These are phyloP conservation scores for Schizothorax lantsangensis DNA, from an alignment of 2,797 vertebrate species.

Conservation along the genomic window DNA sequence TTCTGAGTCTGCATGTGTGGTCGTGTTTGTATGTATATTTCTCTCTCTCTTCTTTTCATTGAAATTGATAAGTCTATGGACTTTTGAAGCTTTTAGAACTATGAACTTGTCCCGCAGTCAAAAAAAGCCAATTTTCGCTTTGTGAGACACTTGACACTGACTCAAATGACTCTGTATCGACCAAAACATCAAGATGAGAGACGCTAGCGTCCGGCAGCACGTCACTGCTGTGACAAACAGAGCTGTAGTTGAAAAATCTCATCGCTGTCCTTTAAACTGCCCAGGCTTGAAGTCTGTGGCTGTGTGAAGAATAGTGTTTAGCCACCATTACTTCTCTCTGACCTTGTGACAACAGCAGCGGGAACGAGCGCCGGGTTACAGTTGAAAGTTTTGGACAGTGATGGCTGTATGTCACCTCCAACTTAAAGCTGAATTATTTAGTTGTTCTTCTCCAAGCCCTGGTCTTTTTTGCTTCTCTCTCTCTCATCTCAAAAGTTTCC, in stretches of 20 bases:
- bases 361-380: slow-evolving; percentile 34
- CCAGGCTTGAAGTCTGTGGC: slow-evolving; percentile 35
- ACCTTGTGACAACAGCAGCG: slow-evolving; percentile 49
- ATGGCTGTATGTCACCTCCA: slow-evolving; percentile 41
- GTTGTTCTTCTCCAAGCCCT: neutral
- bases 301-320: slow-evolving; percentile 48
- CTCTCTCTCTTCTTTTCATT: slow-evolving; percentile 6
- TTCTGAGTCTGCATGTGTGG: slow-evolving; percentile 10
- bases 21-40: neutral
- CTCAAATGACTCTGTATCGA: slow-evolving; percentile 38
- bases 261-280: slow-evolving; percentile 33
- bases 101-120: neutral
- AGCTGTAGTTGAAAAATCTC: slow-evolving; percentile 39
- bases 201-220: slow-evolving; percentile 26
- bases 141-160: slow-evolving; percentile 29
- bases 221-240: slow-evolving; percentile 38
- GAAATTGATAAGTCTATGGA: neutral
- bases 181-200: slow-evolving; percentile 44
- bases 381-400: neutral
- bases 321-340: slow-evolving; percentile 55
- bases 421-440: slow-evolving; percentile 31
- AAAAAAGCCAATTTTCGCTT: slow-evolving; percentile 15
- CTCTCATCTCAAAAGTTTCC: neutral
- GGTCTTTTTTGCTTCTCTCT: neutral
- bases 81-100: neutral